Conservation (phyloP, 2,113 vertebrate genomes). For the Nansenia antarctica region DNA sequence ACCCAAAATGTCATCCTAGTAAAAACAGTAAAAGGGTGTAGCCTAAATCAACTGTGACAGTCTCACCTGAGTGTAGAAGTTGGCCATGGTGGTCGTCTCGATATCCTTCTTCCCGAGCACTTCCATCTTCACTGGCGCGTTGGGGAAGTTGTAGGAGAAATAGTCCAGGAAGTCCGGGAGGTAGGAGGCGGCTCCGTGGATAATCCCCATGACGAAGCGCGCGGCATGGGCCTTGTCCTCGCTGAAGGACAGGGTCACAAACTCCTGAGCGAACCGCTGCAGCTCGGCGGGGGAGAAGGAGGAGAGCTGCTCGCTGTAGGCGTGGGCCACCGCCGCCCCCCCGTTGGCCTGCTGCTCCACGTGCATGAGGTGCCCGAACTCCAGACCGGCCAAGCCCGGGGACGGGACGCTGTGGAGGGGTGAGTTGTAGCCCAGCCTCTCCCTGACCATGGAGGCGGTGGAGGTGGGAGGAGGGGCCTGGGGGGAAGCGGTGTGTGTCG, state of each 20-base stretch:
- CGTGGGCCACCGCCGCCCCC: constrained; percentile 91
- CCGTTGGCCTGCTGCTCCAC: constrained; percentile 97
- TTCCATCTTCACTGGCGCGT: constrained; percentile 97
- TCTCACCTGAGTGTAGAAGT: constrained; percentile 99
- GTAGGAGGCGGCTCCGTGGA: constrained; percentile 94
- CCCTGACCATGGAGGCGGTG: constrained; percentile 48
- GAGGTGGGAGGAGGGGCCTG: constrained; percentile 37
- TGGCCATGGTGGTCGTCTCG: constrained; percentile 97
- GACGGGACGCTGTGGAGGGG: constrained; percentile 46
- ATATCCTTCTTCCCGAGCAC: constrained; percentile 99
- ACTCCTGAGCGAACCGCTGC: constrained; percentile 95
- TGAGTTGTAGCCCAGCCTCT: constrained; percentile 56
- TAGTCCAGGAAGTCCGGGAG: constrained; percentile 98
- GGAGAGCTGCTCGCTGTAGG: constrained; percentile 90
- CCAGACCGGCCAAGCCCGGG: constrained; percentile 63
- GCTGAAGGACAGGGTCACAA: constrained; percentile 90
- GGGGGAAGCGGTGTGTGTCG: constrained; percentile 73
- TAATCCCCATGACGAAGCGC: constrained; percentile 94
- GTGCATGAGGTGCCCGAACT: constrained; percentile 91
- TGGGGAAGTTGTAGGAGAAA: constrained; percentile 96
- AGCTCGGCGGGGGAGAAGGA: constrained; percentile 87
- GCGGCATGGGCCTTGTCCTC: constrained; percentile 90
- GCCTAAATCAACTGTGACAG: too few relatives aligned
- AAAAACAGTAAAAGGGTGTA: too few relatives aligned
- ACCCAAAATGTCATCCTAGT: too few relatives aligned